phyloP scores from a whole-genome alignment of 2,888 invertebrate species.

The Temnothorax ravouxi region DNA sequence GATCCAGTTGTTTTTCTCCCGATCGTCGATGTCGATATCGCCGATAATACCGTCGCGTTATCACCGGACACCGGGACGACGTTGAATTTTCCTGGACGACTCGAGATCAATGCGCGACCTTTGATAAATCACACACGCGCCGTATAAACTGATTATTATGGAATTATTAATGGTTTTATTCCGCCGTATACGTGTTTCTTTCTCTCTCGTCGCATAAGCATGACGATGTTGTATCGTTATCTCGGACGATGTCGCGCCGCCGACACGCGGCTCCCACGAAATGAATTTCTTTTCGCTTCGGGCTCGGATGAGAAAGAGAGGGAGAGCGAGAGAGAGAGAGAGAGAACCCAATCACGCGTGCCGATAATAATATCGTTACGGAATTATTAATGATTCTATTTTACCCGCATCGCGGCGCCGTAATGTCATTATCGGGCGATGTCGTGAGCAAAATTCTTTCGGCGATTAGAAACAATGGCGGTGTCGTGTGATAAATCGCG shows the following conservation, averaged over 20 bases:
- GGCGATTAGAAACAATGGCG: conserved; percentile 41
- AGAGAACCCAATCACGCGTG: conserved; percentile 37
- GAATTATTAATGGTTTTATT: conserved; percentile 52
- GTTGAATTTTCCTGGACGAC: conserved; percentile 25
- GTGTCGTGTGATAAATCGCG: conserved; percentile 41
- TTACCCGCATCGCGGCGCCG: conserved; percentile 15
- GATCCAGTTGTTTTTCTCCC: conserved; percentile 19
- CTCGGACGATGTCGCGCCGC: conserved; percentile 22
- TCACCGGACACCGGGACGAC: background rate
- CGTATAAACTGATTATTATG: conserved; percentile 27
- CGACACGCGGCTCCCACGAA: conserved; percentile 27
- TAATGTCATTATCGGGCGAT: conserved; percentile 41
- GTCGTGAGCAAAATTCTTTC: conserved; percentile 41
- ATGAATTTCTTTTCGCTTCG: conserved; percentile 34
- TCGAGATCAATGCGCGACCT: conserved; percentile 27
- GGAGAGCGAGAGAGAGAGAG: background rate
- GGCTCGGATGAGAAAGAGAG: background rate
- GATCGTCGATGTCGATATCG: background rate
- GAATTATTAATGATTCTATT: conserved; percentile 53
- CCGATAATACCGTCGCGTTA: conserved; percentile 17
- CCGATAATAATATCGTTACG: conserved; percentile 59
- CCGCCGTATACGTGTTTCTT: background rate
- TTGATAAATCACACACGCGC: conserved; percentile 30
- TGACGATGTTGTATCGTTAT: conserved; percentile 45
- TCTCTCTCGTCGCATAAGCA: conserved; percentile 24